Percentiles rank a stretch among this genome's conserved stretches.
Conservation (phyloP, 2,888 invertebrate genomes). For the Lepidocyrtinus sp. region DNA sequence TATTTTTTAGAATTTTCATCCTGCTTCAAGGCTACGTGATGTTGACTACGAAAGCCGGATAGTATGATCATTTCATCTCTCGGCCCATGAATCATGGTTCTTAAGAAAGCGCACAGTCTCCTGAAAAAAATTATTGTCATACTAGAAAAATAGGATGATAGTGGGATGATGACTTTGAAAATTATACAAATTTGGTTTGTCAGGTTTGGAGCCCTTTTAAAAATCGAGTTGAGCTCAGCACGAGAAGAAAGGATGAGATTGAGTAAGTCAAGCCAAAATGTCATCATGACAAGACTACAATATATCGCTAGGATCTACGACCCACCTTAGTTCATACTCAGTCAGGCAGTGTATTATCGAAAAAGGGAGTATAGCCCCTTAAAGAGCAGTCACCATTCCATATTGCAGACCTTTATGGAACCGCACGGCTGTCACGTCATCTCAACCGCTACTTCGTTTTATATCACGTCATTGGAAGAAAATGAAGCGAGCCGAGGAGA, state of each 20-base stretch:
- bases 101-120: too few relatives aligned
- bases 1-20: neutral
- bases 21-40: neutral
- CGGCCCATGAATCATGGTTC: neutral
- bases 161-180: neutral
- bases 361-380: neutral
- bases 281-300: conserved; percentile 35
- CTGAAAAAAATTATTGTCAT: neutral
- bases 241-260: conserved; percentile 24
- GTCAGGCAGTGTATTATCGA: too few relatives aligned
- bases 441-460: neutral
- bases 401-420: neutral
- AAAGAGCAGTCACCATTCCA: neutral
- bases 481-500: neutral
- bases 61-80: neutral
- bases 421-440: neutral
- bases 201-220: neutral
- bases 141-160: neutral
- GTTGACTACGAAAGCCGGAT: neutral
- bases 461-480: neutral
- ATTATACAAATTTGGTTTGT: neutral
- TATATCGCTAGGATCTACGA: conserved; percentile 26
- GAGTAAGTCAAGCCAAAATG: conserved; percentile 37
- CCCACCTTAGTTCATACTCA: too few relatives aligned
- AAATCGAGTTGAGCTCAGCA: neutral